phyloP scores from a whole-genome alignment of 2,797 vertebrate genomes.

The Acipenser transmontanus region DNA sequence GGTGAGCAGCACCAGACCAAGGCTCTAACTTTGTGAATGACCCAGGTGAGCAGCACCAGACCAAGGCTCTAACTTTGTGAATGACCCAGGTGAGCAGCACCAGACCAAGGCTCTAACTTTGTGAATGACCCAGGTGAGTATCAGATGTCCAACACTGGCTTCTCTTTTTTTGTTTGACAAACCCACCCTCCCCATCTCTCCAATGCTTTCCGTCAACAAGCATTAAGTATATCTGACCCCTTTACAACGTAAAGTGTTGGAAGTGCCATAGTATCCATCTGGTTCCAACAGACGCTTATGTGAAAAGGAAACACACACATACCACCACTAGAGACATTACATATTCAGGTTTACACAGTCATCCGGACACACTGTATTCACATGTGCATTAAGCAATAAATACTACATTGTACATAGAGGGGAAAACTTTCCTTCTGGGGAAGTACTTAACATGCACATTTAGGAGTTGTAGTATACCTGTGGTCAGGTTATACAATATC shows the following conservation, averaged over 20 bases:
- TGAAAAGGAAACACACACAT: not conserved
- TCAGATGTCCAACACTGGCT: too few species aligned
- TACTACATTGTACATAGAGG: not conserved
- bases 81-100: too few species aligned
- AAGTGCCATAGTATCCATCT: slow-evolving; percentile 23
- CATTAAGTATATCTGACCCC: slow-evolving; percentile 5
- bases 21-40: too few species aligned
- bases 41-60: too few species aligned
- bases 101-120: too few species aligned
- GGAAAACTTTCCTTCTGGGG: not conserved
- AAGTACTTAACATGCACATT: not conserved
- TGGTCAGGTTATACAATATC: not conserved
- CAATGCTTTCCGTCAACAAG: not conserved
- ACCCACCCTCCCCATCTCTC: too few species aligned
- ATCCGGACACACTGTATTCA: slow-evolving; percentile 5
- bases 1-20: too few species aligned
- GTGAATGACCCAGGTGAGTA: too few species aligned
- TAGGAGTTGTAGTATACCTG: not conserved
- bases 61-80: too few species aligned
- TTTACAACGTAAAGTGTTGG: slow-evolving; percentile 18
- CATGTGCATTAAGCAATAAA: not conserved
- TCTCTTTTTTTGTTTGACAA: too few species aligned
- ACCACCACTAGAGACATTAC: slow-evolving; percentile 12
- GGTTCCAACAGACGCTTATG: slow-evolving; percentile 4
- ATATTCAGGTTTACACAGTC: slow-evolving; percentile 12